Evolutionary conservation across 2,113 vertebrate species (phyloP).

Genomic region (Herpetotheres cachinnans): DNA sequence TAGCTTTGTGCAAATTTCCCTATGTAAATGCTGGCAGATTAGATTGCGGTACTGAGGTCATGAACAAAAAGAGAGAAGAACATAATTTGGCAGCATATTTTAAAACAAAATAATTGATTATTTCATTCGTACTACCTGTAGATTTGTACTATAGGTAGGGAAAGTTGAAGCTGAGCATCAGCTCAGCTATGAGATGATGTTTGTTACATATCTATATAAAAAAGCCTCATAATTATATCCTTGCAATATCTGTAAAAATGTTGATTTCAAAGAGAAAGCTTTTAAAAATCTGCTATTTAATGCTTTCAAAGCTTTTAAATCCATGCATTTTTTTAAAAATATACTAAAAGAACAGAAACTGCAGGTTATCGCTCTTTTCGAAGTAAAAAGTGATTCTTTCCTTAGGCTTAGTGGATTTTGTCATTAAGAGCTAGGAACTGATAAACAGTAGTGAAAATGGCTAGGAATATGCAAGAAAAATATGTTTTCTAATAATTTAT

Average conservation of each 20-base stretch:
- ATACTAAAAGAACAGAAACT: not conserved
- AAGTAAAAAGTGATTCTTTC: not conserved
- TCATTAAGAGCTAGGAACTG: not conserved
- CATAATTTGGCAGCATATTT: not conserved
- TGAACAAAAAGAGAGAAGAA: not conserved
- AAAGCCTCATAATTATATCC: not conserved
- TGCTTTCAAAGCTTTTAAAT: not conserved
- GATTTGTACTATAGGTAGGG: not conserved
- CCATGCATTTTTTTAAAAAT: not conserved
- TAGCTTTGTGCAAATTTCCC: not conserved
- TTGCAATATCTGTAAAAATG: not conserved
- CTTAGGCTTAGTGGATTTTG: not conserved
- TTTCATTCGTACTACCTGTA: not conserved
- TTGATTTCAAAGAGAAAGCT: not conserved
- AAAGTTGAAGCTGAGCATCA: not conserved
- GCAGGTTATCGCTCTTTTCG: not conserved
- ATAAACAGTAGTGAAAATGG: not conserved
- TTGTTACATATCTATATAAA: not conserved
- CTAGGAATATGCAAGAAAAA: not conserved
- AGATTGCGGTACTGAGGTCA: not conserved
- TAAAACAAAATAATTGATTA: not conserved
- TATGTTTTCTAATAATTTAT: not conserved
- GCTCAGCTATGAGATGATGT: not conserved
- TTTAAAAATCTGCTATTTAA: not conserved
- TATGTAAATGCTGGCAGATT: not conserved